These are phyloP conservation scores for Perca schrenkii DNA, from an alignment of 2,113 vertebrate species.

Conservation along the genomic window DNA sequence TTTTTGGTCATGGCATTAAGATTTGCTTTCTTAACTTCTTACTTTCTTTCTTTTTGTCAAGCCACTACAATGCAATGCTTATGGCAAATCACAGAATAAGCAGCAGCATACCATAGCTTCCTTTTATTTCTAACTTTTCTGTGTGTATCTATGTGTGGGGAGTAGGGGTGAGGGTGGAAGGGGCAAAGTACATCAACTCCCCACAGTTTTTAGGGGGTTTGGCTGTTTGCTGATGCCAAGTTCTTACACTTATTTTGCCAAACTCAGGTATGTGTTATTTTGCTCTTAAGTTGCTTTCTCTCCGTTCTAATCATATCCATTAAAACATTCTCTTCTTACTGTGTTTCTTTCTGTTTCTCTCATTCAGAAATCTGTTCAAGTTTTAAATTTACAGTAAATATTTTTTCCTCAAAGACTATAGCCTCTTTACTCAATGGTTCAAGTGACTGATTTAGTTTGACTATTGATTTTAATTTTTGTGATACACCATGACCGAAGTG, in stretches of 20 bases:
- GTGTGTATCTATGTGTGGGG: conserved; percentile 28
- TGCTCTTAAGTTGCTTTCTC: conserved; percentile 14
- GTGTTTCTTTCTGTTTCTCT: conserved; percentile 6
- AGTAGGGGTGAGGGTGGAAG: background rate
- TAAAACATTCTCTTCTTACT: conserved; percentile 4
- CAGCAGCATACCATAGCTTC: conserved; percentile 34
- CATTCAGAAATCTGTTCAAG: conserved; percentile 1
- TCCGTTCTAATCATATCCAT: conserved; percentile 22
- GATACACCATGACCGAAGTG: too few species aligned
- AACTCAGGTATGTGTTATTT: conserved; percentile 43
- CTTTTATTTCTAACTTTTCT: conserved; percentile 37
- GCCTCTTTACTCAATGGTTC: background rate
- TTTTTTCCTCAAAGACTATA: background rate
- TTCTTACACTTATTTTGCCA: conserved; percentile 40
- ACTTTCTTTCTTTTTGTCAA: conserved; percentile 20
- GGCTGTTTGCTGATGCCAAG: conserved; percentile 47
- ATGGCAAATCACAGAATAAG: conserved; percentile 54
- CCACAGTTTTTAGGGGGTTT: conserved; percentile 55
- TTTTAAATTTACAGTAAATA: background rate
- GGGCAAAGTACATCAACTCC: conserved; percentile 29
- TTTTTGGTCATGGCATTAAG: conserved; percentile 24
- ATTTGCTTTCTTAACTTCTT: conserved; percentile 20
- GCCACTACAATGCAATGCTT: conserved; percentile 35
- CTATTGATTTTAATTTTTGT: background rate
- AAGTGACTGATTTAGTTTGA: background rate